Evolutionary conservation across 2,113 vertebrate genomes (phyloP).

Genomic region (Ctenomys sociabilis): DNA sequence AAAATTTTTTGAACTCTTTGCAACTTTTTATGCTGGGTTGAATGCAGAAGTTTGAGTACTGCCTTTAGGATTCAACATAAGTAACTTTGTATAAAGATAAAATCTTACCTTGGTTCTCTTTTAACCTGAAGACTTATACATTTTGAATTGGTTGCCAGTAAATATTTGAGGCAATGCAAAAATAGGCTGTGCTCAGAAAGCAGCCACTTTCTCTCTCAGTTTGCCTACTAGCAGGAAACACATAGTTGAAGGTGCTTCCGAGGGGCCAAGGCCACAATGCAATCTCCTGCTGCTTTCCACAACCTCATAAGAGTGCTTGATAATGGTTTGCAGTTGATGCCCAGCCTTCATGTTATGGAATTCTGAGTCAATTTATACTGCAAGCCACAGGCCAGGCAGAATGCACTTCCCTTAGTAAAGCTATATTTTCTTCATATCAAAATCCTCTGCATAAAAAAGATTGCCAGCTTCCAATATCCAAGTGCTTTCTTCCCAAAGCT

Average conservation of each 20-base stretch:
- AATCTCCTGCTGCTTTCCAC: not conserved
- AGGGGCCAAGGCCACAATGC: not conserved
- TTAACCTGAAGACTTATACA: not conserved
- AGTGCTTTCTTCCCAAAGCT: not conserved
- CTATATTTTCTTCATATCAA: not conserved
- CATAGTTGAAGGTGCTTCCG: not conserved
- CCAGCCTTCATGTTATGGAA: not conserved
- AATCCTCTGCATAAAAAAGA: not conserved
- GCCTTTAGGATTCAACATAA: not conserved
- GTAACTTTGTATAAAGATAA: not conserved
- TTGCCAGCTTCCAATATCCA: not conserved
- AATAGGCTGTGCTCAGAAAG: not conserved
- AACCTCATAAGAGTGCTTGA: not conserved
- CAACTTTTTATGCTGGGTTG: not conserved
- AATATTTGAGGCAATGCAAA: not conserved
- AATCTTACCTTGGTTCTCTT: not conserved
- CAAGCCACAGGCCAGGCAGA: not conserved
- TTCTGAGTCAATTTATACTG: not conserved
- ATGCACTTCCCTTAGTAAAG: not conserved
- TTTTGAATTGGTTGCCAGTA: not conserved
- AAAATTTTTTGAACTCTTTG: not conserved
- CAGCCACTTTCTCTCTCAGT: not conserved
- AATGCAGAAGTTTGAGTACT: not conserved
- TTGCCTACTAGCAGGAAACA: not conserved
- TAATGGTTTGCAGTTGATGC: conserved; percentile 22